Percentiles rank a stretch among this genome's conserved stretches.
Evolutionary conservation across 2,797 vertebrate genomes (phyloP).

Genomic region (Acrossocheilus wenchowensis): DNA sequence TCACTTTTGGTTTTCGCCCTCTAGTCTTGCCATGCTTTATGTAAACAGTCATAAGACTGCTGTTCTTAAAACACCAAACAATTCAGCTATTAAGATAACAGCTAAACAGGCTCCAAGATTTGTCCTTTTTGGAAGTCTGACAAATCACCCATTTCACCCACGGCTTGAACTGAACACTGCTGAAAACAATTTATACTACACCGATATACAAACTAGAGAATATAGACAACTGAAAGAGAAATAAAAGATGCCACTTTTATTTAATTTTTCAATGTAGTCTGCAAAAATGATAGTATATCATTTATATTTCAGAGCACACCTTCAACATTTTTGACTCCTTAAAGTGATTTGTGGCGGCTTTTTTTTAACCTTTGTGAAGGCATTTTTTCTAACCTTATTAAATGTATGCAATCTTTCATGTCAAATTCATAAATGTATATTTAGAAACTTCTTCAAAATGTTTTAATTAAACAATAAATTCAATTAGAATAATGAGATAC

Average conservation of each 20-base stretch:
- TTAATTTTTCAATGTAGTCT: neutral
- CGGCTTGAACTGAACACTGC: neutral
- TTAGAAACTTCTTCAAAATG: too few relatives aligned
- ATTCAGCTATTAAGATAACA: neutral
- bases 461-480: neutral
- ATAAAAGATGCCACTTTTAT: neutral
- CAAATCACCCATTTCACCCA: neutral
- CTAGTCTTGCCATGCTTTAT: too few relatives aligned
- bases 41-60: neutral
- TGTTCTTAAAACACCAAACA: neutral
- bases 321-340: too few relatives aligned
- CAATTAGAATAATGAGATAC: neutral
- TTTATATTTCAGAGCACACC: neutral
- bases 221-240: neutral
- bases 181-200: neutral
- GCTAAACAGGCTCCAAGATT: neutral
- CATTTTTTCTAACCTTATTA: neutral
- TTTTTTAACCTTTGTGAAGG: too few relatives aligned
- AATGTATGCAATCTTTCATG: neutral
- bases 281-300: neutral
- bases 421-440: neutral
- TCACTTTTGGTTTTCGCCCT: too few relatives aligned
- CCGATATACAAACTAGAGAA: neutral
- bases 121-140: neutral
- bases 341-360: too few relatives aligned